Percentiles rank a stretch among this genome's conserved stretches.
phyloP scores from a whole-genome alignment of 2,888 invertebrate species.

The Spilosoma lubricipeda region DNA sequence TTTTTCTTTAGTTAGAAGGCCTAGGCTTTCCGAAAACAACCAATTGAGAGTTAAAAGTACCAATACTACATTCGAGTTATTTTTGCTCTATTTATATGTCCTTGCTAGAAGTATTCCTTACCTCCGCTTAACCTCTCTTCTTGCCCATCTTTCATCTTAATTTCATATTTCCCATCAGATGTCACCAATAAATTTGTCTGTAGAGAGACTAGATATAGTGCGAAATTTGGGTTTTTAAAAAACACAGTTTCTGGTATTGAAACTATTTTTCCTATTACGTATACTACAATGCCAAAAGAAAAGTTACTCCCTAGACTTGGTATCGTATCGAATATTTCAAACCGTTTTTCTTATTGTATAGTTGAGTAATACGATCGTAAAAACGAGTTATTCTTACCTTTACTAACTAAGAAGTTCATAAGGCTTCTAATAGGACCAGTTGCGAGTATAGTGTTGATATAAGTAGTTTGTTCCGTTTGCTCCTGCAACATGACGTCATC shows the following conservation, averaged over 20 bases:
- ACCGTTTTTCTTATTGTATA: background rate
- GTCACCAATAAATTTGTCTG: too few species aligned
- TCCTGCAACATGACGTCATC: constrained; percentile 84
- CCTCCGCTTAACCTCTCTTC: too few species aligned
- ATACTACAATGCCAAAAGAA: background rate
- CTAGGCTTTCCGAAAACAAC: too few species aligned
- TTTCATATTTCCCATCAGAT: too few species aligned
- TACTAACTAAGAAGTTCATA: constrained; percentile 88
- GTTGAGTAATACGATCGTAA: background rate
- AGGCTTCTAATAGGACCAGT: constrained; percentile 91
- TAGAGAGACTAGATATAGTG: too few species aligned
- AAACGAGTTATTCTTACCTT: constrained; percentile 73
- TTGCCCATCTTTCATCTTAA: too few species aligned
- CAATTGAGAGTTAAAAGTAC: too few species aligned
- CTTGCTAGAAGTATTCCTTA: too few species aligned
- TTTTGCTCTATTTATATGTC: too few species aligned
- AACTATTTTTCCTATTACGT: background rate
- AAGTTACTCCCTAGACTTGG: background rate
- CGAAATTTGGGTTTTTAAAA: background rate
- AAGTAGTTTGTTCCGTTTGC: constrained; percentile 88
- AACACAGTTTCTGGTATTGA: background rate
- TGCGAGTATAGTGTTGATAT: constrained; percentile 89
- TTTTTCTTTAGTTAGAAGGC: too few species aligned
- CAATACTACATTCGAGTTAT: too few species aligned
- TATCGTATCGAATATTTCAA: background rate